Evolutionary conservation across 2,113 vertebrate genomes (phyloP), one percentile per base, ranked within the genome.

Genomic region (Pseudolaguvia tuberculata): DNA sequence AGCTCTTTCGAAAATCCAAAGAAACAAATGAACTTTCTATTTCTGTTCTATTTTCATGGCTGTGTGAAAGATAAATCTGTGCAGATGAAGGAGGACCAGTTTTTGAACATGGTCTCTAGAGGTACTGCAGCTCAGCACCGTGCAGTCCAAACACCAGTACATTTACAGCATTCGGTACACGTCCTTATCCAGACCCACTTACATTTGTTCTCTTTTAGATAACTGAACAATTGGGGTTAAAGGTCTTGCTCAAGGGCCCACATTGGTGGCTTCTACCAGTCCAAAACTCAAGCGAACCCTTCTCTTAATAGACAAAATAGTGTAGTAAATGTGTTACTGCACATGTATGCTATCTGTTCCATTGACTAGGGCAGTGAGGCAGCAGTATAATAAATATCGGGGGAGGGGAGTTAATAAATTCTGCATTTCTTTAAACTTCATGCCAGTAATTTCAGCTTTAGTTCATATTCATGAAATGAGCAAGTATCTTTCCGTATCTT

Each of bases 11-110:
- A 48, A 73, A 63, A 42, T 73, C n/a, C 59, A 73, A 31, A 47
- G 39, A 21, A 39, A 9, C 45, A 29, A 56, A 59, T 59, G 51
- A 8, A 55, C n/a, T n/a, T n/a, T n/a, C n/a, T n/a, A n/a, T n/a
- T n/a, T n/a, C n/a, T n/a, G n/a, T n/a, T n/a, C n/a, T n/a, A n/a
- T n/a, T n/a, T n/a, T n/a, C 76, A 72, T 75, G 59, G 59, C 76
- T 81, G 76, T 81, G 67, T 78, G 57, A 51, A 81, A 78, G 79
- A 81, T 78, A 68, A 75, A 81, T 72, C 78, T 68, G 79, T 72
- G 48, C 72, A 75, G 72, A 66, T 68, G 53, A 71, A 61, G 15
- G 27, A 62, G 53, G 72, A 73, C 61, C 51, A 27, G 62, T 35
- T 47, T 63, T 72, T 55, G 42, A 53, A 42, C n/a, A n/a, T 8